Evolutionary conservation across 2,113 vertebrate genomes (phyloP).

Genomic region (Sula dactylatra): DNA sequence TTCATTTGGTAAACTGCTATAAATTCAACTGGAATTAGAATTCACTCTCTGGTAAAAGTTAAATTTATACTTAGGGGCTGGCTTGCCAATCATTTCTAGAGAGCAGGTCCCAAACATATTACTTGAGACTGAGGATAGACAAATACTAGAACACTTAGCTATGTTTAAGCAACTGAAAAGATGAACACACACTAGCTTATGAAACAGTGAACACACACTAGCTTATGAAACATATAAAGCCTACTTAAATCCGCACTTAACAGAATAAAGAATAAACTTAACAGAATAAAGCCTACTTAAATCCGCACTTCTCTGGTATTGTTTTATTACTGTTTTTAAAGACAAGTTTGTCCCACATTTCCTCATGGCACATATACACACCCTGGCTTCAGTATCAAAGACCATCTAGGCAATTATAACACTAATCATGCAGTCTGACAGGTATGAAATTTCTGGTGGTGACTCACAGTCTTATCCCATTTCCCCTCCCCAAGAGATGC

Average conservation of each 20-base stretch:
- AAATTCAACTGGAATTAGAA: neutral
- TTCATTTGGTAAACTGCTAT: neutral
- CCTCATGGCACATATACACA: neutral
- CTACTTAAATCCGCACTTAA: too few species aligned
- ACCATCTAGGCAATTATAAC: neutral
- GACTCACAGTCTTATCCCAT: neutral
- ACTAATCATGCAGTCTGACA: neutral
- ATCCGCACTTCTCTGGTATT: neutral
- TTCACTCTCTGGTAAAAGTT: neutral
- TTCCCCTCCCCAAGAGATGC: neutral
- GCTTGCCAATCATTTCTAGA: neutral
- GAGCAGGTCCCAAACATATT: neutral
- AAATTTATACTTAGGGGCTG: neutral
- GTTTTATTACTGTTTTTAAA: neutral
- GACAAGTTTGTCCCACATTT: neutral
- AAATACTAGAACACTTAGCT: neutral
- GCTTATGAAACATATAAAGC: too few species aligned
- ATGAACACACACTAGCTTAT: neutral
- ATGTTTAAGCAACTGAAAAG: neutral
- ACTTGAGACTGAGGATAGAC: neutral
- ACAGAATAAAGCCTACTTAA: too few species aligned
- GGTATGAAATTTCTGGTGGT: neutral
- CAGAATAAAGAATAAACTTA: too few species aligned
- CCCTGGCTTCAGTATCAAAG: neutral
- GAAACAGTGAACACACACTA: too few species aligned